Evolutionary conservation across 1,140 invertebrate genomes (phyloP), one percentile per base, ranked within the genome.

Genomic region (Drosophila sucinea): DNA sequence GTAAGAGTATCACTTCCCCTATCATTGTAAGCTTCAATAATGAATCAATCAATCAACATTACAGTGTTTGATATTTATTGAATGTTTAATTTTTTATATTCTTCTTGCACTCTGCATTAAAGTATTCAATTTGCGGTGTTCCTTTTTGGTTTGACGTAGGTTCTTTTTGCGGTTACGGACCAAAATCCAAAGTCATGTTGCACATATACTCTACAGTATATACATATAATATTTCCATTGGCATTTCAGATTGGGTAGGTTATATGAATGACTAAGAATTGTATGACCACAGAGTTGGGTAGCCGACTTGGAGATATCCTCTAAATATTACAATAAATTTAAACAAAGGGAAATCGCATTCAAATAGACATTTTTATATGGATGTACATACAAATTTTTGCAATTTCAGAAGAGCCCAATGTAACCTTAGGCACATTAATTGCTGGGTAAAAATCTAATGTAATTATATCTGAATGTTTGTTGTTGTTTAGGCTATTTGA

Each of bases 131-230:
- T 51, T 5, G 44, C 44, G 44, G 23, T 51, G 44, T 51, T 10
- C 6, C 25, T 4, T 7, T 51, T 27, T 23, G 8, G 7, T 51
- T 27, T 51, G 44, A 8, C 44, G 44, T 25, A 51, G 44, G 7
- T 51, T 51, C 23, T 51, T 51, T 51, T 51, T 51, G 44, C 23
- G 44, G 44, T 51, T 51, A 51, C 44, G 25, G 44, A 10, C 44
- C 44, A 51, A 51, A 8, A 51, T 51, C 44, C 44, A 27, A 51
- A 23, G n/a, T 51, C 23, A 51, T 17, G 17, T 17, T 17, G 17
- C 17, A 17, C 0, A 17, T 17, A 17, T 17, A 17, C 17, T 17
- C 17, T 8, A 8, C 2, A 35, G 7, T 47, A 25, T 51, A 2
- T 10, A 10, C 4, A 17, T 51, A 27, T 38, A 38, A 11, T 27